Evolutionary conservation across 2,797 vertebrate genomes (phyloP), one percentile per base, ranked within the genome.

Genomic region (Falco berigora): DNA sequence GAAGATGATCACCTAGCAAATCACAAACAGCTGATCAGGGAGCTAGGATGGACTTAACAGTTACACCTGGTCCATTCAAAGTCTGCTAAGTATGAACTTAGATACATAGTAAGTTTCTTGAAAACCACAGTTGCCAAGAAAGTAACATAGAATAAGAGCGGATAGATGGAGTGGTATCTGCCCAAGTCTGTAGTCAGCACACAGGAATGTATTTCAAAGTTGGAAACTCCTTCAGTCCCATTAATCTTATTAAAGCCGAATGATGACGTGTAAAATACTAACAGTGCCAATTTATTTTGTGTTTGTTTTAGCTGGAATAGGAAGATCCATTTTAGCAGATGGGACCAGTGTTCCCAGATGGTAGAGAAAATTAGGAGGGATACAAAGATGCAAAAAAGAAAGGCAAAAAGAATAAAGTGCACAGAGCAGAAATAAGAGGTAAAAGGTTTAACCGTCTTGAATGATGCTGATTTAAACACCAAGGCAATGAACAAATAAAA

Each of bases 181-280:
- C 67, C n/a, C 0, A 0, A 53, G 63, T 79, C 76, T 86, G 40
- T 61, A 89, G 88, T 85, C 88, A 87, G 13, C 47, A 27, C 23
- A 15, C 42, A 90, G 69, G 69, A 86, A 84, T 84, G 69, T 61
- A 22, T 94, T 94, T 92, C 34, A 12, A 85, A 96, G 63, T 46
- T 75, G 79, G 75, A 94, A 94, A 80, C 32, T 71, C 53, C 62
- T 78, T 66, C 50, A 66, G 61, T 90, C 20, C 22, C 34, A 47
- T 95, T 96, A 91, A 95, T 94, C 92, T 96, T 86, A 80, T 68
- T 88, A 83, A 91, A 96, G 81, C 81, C 72, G 92, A 75, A 92
- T 85, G 64, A 58, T 90, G 91, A 92, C n/a, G 14, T 68, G 36
- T 77, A 67, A 91, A 96, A 94, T 93, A 75, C 66, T 81, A 95